Evolutionary conservation across 2,113 vertebrate genomes (phyloP).

Genomic region (Cyprinodon brontotheroides): DNA sequence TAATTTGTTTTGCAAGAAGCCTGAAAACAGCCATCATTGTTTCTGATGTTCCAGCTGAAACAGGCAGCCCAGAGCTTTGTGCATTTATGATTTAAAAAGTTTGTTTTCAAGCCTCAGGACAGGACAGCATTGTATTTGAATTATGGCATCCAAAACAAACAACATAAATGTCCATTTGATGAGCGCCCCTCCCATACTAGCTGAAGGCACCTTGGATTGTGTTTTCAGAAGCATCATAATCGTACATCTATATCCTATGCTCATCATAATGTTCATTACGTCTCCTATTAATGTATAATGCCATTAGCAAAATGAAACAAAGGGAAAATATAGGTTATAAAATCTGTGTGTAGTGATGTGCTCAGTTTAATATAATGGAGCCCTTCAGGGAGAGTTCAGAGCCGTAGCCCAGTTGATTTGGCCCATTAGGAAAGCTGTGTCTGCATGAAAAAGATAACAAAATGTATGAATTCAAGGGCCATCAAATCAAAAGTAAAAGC

Average conservation of each 20-base stretch:
- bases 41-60: not conserved
- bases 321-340: constrained; percentile 40
- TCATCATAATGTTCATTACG: constrained; percentile 29
- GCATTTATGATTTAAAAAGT: not conserved
- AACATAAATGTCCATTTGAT: not conserved
- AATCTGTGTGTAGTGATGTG: constrained; percentile 4
- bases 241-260: not conserved
- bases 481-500: not conserved
- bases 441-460: not conserved
- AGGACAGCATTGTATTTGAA: not conserved
- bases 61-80: not conserved
- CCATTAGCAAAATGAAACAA: not conserved
- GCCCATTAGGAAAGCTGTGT: not conserved
- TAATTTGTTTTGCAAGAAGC: not conserved
- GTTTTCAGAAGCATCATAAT: not conserved
- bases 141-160: not conserved
- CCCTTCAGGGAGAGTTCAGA: constrained; percentile 18
- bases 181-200: no score
- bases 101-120: not conserved
- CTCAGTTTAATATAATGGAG: constrained; percentile 22
- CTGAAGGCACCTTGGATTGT: not conserved
- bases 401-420: not conserved
- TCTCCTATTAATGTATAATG: constrained; percentile 27
- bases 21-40: not conserved
- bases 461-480: not conserved